These are phyloP conservation scores for Hylaeus volcanicus DNA, from an alignment of 1,140 invertebrate species.

Conservation along the genomic window DNA sequence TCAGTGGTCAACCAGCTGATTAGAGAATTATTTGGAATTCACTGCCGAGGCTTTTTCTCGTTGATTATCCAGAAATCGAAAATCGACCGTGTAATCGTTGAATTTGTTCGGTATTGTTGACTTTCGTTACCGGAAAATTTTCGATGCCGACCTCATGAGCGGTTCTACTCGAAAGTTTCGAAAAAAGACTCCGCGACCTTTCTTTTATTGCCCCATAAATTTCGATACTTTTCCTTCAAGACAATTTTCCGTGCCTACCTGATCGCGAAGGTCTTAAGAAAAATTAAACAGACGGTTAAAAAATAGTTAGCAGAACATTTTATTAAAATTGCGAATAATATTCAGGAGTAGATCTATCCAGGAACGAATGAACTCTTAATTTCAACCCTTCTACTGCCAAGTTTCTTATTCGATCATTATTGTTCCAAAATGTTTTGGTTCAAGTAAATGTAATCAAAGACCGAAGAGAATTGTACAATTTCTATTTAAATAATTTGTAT, in stretches of 20 bases:
- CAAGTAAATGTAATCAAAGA: too few species aligned
- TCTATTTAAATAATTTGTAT: too few species aligned
- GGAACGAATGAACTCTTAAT: too few species aligned
- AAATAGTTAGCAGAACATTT: background rate
- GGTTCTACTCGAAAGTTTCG: background rate
- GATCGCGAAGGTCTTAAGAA: background rate
- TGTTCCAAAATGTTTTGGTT: too few species aligned
- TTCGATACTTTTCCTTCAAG: background rate
- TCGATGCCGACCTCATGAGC: too few species aligned
- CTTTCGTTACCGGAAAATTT: conserved; percentile 34
- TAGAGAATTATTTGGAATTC: background rate
- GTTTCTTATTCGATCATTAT: too few species aligned
- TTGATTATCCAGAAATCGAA: background rate
- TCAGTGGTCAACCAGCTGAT: background rate
- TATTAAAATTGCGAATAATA: background rate
- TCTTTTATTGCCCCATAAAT: conserved; percentile 20
- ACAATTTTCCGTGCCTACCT: background rate
- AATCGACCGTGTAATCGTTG: conserved; percentile 47
- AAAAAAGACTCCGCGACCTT: background rate
- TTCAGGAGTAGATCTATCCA: too few species aligned
- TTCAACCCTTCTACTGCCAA: too few species aligned
- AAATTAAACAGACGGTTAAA: background rate
- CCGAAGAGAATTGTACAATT: too few species aligned
- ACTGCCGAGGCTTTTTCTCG: background rate
- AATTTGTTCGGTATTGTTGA: conserved; percentile 42